Base-by-base conservation (phyloP, 2,888 invertebrate genomes). In the Auanema freiburgensis region DNA sequence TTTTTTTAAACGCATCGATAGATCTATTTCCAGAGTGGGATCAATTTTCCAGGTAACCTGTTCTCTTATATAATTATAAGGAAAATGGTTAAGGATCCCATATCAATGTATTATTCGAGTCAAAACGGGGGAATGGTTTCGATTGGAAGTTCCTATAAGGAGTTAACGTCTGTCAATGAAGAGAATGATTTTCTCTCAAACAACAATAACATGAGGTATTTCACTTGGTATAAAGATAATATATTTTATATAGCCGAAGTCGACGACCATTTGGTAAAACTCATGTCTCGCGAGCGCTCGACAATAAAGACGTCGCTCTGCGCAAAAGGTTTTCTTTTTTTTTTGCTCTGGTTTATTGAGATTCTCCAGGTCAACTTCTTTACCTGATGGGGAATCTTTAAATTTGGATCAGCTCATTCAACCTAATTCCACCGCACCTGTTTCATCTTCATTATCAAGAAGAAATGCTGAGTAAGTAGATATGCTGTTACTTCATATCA, bases 321-420 rank as follows among this genome's bases (percentile, higher is more conserved):
- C 46, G 46, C 10, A 21, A 46, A 46, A 46, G 46, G 46, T 46
- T 46, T 18, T 3, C 46, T 46, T 21, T 3, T 46, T 10, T 16
- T n/a, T n/a, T n/a, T n/a, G n/a, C n/a, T 46, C 46, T 5, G 10
- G 46, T 21, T 46, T 21, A 46, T 21, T 46, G 16, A 46, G 10
- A 6, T 46, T 58, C 16, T 66, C 16, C 33, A 60, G 77, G 16
- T 77, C 80, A 1, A 72, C 76, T 0, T 78, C 77, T 12, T 63
- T 78, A 5, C 78, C 80, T 12, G 79, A 78, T 52, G 72, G 72
- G 10, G 79, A 79, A 50, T 67, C 66, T 12, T 49, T 77, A 25
- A 74, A 74, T 41, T 44, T 73, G 25, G 69, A 71, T 3, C 57
- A 65, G 12, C 49, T 69, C 51, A 10, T 59, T 66, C 18, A 57